phyloP scores from a whole-genome alignment of 2,888 invertebrate genomes.

The Empis livida region DNA sequence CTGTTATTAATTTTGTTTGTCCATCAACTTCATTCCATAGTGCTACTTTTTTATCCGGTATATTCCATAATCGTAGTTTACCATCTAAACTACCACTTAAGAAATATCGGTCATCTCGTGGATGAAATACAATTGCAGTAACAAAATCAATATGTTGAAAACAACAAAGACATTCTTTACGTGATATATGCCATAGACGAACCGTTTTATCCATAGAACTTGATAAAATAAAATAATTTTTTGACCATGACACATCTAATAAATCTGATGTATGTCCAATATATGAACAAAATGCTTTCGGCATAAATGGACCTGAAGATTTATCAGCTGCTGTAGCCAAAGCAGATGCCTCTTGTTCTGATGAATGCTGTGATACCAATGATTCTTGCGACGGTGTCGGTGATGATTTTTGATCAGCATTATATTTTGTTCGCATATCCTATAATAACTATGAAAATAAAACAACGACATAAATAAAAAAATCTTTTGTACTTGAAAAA shows the following conservation, averaged over 20 bases:
- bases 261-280: conserved; percentile 92
- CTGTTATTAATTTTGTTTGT: conserved; percentile 88
- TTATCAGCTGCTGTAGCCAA: conserved; percentile 42
- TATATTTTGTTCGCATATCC: conserved; percentile 93
- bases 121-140: conserved; percentile 97
- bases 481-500: conserved; percentile 57
- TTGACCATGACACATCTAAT: conserved; percentile 96
- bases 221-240: conserved; percentile 94
- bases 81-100: conserved; percentile 96
- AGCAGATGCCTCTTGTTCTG: conserved; percentile 46
- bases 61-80: conserved; percentile 97
- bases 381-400: conserved; percentile 91
- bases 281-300: conserved; percentile 84
- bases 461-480: neutral
- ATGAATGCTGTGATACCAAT: conserved; percentile 62
- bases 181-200: conserved; percentile 91
- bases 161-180: conserved; percentile 94
- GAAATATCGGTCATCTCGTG: conserved; percentile 79
- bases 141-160: conserved; percentile 99
- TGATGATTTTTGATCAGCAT: conserved; percentile 75
- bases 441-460: conserved; percentile 28
- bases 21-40: conserved; percentile 96
- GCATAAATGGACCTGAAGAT: conserved; percentile 64
- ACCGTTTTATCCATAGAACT: conserved; percentile 99
- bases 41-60: conserved; percentile 97